Conservation (phyloP, 2,888 invertebrate species). For the Belgica antarctica region DNA sequence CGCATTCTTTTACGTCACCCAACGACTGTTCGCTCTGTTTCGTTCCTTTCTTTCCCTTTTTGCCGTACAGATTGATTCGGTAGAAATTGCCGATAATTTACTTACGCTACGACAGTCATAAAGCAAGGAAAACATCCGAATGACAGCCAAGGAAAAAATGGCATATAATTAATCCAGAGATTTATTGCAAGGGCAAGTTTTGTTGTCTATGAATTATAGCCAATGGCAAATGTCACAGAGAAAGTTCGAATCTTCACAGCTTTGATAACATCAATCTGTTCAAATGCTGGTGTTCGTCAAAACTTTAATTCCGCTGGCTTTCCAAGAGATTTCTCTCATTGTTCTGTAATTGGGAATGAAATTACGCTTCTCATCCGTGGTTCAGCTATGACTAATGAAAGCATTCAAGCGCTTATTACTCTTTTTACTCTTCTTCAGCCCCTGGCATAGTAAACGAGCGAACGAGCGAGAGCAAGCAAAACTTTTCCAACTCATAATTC, state of each 20-base stretch:
- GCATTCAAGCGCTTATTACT: not conserved
- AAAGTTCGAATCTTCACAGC: conserved; percentile 16
- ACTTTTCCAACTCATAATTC: conserved; percentile 29
- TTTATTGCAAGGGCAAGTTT: conserved; percentile 41
- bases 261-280: conserved; percentile 40
- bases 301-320: no score
- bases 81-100: conserved; percentile 38
- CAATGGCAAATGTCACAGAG: conserved; percentile 39
- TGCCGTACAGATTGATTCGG: conserved; percentile 28
- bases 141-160: not conserved
- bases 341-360: no score
- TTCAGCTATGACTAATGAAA: conserved; percentile 7
- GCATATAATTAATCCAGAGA: conserved; percentile 40
- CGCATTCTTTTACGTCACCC: not conserved
- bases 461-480: conserved; percentile 10
- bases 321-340: no score
- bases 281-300: no score
- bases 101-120: not conserved
- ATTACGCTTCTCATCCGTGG: no score
- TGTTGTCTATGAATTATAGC: conserved; percentile 35
- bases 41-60: not conserved
- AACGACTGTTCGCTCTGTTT: not conserved
- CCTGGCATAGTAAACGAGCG: not conserved
- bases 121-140: conserved; percentile 13
- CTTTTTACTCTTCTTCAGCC: not conserved